These are phyloP conservation scores for Conomelus anceps DNA, from an alignment of 2,888 invertebrate species.

Conservation along the genomic window DNA sequence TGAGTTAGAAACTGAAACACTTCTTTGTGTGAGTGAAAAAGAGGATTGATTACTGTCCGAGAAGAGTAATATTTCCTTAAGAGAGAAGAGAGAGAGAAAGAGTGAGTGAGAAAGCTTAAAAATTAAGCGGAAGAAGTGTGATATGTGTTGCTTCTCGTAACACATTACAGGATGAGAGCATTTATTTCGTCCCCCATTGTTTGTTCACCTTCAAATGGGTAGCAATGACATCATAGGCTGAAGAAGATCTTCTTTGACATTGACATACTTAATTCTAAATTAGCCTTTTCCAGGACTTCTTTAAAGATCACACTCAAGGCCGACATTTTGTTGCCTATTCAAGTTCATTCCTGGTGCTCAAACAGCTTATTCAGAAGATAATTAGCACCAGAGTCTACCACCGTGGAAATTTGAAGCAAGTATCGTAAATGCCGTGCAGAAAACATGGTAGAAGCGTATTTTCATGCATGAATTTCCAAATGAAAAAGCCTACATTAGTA, in stretches of 20 bases:
- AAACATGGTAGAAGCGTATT: background rate
- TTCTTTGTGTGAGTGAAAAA: too few species aligned
- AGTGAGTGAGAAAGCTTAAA: background rate
- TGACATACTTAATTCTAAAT: background rate
- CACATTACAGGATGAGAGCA: background rate
- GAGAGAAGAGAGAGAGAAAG: background rate
- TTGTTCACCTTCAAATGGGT: background rate
- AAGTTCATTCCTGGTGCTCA: background rate
- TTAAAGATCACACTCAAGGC: background rate
- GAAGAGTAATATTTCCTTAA: background rate
- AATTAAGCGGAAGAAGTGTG: background rate
- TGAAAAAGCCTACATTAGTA: too few species aligned
- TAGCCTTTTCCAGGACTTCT: background rate
- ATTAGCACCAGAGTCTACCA: background rate
- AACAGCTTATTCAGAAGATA: background rate
- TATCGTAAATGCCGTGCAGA: background rate
- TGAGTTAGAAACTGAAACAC: too few species aligned
- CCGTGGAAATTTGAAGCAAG: background rate
- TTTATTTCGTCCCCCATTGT: background rate
- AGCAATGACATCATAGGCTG: background rate
- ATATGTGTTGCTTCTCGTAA: background rate
- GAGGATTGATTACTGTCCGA: too few species aligned
- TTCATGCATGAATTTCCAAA: too few species aligned
- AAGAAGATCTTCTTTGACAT: background rate
- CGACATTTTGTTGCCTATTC: background rate